phyloP scores from a whole-genome alignment of 2,113 vertebrate genomes.

The Pygoscelis adeliae region DNA sequence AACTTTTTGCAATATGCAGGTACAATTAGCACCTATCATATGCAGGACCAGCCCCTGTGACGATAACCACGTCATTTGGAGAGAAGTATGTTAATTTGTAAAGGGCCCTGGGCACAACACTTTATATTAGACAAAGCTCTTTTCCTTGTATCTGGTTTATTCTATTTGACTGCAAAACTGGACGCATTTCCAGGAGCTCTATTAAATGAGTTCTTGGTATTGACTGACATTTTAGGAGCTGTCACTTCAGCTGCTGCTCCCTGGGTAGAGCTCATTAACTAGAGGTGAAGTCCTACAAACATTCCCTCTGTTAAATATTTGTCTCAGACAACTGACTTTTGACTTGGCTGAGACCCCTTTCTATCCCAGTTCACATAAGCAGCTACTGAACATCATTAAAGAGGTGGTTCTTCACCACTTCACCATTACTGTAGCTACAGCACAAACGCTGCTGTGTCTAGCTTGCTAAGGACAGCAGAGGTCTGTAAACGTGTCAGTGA shows the following conservation, averaged over 20 bases:
- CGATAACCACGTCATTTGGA: rapidly evolving
- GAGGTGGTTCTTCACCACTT: background rate
- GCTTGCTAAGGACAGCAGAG: background rate
- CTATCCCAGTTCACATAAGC: background rate
- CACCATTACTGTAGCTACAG: background rate
- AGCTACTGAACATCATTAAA: background rate
- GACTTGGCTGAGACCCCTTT: background rate
- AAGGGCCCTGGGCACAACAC: background rate
- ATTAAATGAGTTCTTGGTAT: background rate
- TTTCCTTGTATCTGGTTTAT: background rate
- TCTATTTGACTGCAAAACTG: background rate
- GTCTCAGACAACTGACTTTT: background rate
- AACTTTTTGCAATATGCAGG: background rate
- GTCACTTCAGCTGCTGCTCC: background rate
- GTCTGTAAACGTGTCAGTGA: rapidly evolving
- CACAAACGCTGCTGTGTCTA: background rate
- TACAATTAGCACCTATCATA: background rate
- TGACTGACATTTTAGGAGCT: background rate
- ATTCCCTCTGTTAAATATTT: background rate
- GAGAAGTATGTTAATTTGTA: background rate
- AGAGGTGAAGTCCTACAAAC: background rate
- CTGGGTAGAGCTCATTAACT: background rate
- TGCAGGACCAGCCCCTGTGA: background rate
- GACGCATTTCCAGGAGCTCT: background rate
- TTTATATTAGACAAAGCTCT: background rate